Evolutionary conservation across 2,113 vertebrate species (phyloP), one percentile per base, ranked within the genome.

Genomic region (Fulmarus glacialis): DNA sequence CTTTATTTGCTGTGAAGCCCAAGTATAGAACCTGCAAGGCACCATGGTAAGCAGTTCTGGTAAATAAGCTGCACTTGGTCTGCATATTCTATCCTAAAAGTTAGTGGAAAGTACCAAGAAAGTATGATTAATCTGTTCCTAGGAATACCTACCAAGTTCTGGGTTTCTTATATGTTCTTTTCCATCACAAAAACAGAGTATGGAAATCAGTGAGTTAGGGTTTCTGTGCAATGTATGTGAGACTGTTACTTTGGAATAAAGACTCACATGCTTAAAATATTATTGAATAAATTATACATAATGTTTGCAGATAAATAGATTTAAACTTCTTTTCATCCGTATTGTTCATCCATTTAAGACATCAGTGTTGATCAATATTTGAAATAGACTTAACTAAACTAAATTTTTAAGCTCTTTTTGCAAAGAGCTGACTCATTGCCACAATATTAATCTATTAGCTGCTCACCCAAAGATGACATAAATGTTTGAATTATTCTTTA

Each of bases 1-100:
- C 48, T 97, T 97, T 99, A 47, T 98, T 99, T 84, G 98, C 98
- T 71, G 98, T 98, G 59, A 98, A 99, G 66, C 98, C 15, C 98
- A 23, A 97, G 98, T 92, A 98, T 87, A 34, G 98, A 99, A 87
- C 94, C 97, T 24, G 96, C 98, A 88, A 93, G 98, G 15, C 96
- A 98, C 59, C 95, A 98, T 12, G 98, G 97, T 98, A 98, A 97
- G 90, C 4, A 80, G 24, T 80, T 47, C 48, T 36, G n/a, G 5
- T 73, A 82, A 70, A 82, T 59, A 70, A 82, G 16, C 4, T 71
- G 12, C 10, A 34, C 16, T 43, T 64, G 58, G 20, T 64, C 64
- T 90, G 16, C 23, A 20, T 43, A 45, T 45, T 40, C 32, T 70
- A 4, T 16, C 45, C 50, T 62, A 42, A 60, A 83, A 92, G 40